These are phyloP conservation scores for Phaethornis superciliosus DNA, from an alignment of 2,113 vertebrate genomes.

Conservation along the genomic window DNA sequence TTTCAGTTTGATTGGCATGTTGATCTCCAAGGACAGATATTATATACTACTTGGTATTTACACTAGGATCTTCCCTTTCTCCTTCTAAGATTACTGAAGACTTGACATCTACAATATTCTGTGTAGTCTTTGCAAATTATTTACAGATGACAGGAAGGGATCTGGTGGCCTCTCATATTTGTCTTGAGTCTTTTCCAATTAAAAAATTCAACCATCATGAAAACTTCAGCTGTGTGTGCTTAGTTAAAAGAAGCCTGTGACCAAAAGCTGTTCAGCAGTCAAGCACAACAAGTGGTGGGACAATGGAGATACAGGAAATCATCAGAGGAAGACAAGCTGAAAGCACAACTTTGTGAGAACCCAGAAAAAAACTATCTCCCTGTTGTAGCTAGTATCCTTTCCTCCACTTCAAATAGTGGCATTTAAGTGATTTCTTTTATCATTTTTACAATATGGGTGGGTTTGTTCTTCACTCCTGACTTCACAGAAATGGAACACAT, in stretches of 20 bases:
- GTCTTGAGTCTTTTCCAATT: conserved; percentile 39
- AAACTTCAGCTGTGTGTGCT: conserved; percentile 23
- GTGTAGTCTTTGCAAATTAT: conserved; percentile 29
- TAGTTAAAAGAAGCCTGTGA: neutral
- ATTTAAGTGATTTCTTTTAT: neutral
- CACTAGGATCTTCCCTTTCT: neutral
- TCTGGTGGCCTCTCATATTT: conserved; percentile 8
- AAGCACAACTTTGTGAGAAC: neutral
- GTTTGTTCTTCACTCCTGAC: neutral
- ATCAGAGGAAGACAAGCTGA: neutral
- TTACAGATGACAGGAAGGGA: conserved; percentile 24
- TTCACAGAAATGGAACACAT: neutral
- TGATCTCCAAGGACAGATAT: neutral
- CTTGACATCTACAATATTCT: neutral
- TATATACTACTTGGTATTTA: neutral
- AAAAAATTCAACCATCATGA: neutral
- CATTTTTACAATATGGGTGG: neutral
- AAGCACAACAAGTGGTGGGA: neutral
- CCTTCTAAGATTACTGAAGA: conserved; percentile 3
- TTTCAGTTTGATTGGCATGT: neutral
- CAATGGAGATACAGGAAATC: neutral
- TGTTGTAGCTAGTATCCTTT: neutral
- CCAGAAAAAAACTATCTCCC: neutral
- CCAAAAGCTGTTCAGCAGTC: conserved; percentile 18
- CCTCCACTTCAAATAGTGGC: neutral